Evolutionary conservation across 2,797 vertebrate genomes (phyloP), one percentile per base, ranked within the genome.

Genomic region (Helicolenus hilgendorfi): DNA sequence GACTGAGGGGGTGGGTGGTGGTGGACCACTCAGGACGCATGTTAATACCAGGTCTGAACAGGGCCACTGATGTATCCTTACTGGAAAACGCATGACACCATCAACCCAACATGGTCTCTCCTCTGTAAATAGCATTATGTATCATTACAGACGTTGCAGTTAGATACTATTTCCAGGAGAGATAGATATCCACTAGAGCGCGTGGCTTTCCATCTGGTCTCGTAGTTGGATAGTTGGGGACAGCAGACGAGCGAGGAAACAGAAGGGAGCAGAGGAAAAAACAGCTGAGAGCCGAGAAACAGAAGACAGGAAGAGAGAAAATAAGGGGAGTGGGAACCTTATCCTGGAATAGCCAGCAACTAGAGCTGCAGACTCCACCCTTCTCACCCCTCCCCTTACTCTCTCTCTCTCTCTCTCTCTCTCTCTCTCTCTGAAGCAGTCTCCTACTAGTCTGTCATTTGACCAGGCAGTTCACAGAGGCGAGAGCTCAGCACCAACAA

Each of bases 281-380:
- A 90, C 90, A 92, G 91, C 89, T 92, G 90, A 92, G 78, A 65
- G 71, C 67, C 63, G 64, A 84, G 80, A 74, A 80, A 77, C 71
- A 72, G 84, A 71, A 84, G 82, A 80, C 89, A 92, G 91, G 82
- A 92, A 94, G 87, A 88, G 77, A 88, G 75, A 94, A 94, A 94
- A 96, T 89, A 85, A 90, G 94, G 88, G 94, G 94, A 96, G 96
- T 96, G 94, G 96, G 96, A 96, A 96, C 94, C 87, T 95, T 96
- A 96, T 93, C 94, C 96, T 97, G 96, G 95, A 98, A 97, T 95
- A 97, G 96, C 93, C 95, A 93, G 95, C 95, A 94, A 97, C 91
- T 87, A 91, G 94, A 96, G 95, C 96, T 94, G 92, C 94, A 92
- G 88, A 96, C 97, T 97, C 96, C 97, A 92, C 97, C 97, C 94